Evolutionary conservation across 2,113 vertebrate species (phyloP).

Genomic region (Oenanthe oenanthe): DNA sequence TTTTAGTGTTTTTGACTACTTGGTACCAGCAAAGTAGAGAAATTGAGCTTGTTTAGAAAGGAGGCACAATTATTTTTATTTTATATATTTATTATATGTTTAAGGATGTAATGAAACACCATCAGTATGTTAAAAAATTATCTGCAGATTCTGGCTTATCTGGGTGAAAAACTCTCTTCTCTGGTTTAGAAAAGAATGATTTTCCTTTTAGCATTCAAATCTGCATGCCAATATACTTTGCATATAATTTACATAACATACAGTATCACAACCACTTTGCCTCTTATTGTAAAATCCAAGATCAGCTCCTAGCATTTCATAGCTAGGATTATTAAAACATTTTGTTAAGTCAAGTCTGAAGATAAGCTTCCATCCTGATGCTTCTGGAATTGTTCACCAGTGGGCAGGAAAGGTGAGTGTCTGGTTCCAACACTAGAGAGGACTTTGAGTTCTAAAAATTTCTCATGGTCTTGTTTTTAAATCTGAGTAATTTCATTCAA

Average conservation of each 20-base stretch:
- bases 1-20: background rate
- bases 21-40: background rate
- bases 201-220: conserved; percentile 50
- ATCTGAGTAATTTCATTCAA: background rate
- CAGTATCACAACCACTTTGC: conserved; percentile 12
- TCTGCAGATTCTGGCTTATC: background rate
- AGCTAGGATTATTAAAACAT: conserved; percentile 57
- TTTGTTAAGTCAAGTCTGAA: conserved; percentile 56
- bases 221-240: conserved; percentile 57
- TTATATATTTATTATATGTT: background rate
- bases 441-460: background rate
- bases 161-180: background rate
- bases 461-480: background rate
- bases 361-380: conserved; percentile 26
- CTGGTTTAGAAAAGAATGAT: conserved; percentile 39
- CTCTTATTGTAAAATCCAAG: conserved; percentile 44
- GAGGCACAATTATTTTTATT: background rate
- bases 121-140: background rate
- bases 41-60: background rate
- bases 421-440: background rate
- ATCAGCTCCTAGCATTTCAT: conserved; percentile 34
- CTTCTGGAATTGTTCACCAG: conserved; percentile 4
- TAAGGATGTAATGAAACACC: background rate
- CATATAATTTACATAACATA: conserved; percentile 58
- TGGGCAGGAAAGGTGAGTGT: background rate